A percentile compares a stretch with the other conserved stretches of the same genome.
These are phyloP conservation scores for Macrotrachela quadricornifera DNA, from an alignment of 1,140 invertebrate genomes.

Conservation along the genomic window DNA sequence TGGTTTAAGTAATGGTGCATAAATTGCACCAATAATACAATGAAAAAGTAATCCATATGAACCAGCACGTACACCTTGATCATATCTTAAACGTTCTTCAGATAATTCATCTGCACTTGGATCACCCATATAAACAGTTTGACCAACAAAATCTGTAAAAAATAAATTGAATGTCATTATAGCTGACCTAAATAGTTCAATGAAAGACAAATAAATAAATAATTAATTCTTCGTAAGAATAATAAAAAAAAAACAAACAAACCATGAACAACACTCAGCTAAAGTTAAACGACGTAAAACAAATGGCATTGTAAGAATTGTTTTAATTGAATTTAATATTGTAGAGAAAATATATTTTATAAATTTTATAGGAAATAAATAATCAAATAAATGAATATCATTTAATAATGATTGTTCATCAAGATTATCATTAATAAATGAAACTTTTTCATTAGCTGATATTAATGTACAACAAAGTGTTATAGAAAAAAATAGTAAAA, in stretches of 20 bases:
- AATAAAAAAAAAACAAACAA: constrained; percentile 9
- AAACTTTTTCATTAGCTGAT: constrained; percentile 14
- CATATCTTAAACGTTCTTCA: constrained; percentile 20
- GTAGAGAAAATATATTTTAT: background rate
- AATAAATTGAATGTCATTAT: constrained; percentile 34
- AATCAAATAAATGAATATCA: too few relatives aligned
- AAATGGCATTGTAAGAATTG: constrained; percentile 20
- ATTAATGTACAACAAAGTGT: constrained; percentile 17
- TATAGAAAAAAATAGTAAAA: constrained; percentile 20
- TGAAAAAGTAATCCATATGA: constrained; percentile 34
- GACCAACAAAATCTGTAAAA: constrained; percentile 35
- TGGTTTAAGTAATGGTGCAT: constrained; percentile 29
- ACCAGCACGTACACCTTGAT: constrained; percentile 34
- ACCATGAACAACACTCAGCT: constrained; percentile 26
- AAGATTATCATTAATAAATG: background rate
- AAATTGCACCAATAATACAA: constrained; percentile 29
- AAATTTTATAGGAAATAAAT: background rate
- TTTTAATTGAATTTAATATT: constrained; percentile 7
- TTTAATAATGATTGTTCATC: background rate
- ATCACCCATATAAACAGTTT: constrained; percentile 31
- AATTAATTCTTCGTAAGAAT: too few relatives aligned
- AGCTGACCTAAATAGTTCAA: constrained; percentile 19
- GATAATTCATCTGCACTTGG: constrained; percentile 26
- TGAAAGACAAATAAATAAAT: constrained; percentile 12
- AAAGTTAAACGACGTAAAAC: constrained; percentile 23